Evolutionary conservation across 2,113 vertebrate species (phyloP).

Genomic region (Cromileptes altivelis): DNA sequence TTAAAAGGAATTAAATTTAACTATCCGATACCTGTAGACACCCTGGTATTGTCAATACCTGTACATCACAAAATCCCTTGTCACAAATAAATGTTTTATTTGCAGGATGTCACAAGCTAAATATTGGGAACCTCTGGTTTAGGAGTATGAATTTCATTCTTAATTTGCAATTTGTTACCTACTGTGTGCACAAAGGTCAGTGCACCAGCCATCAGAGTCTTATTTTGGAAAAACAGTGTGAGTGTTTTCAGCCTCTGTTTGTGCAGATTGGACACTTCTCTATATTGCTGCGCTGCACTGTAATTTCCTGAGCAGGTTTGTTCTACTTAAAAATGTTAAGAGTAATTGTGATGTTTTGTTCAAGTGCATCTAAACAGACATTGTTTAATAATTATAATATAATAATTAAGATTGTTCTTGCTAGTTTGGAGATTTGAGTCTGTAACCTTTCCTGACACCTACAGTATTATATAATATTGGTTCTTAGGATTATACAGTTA

Average conservation of each 20-base stretch:
- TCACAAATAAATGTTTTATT: too few relatives aligned
- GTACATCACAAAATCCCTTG: too few relatives aligned
- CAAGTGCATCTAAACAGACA: not conserved
- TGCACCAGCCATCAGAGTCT: not conserved
- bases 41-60: too few relatives aligned
- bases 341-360: not conserved
- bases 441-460: not conserved
- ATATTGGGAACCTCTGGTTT: too few relatives aligned
- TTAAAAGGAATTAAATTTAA: too few relatives aligned
- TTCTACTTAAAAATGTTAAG: not conserved
- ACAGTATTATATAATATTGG: not conserved
- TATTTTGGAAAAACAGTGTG: not conserved
- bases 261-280: not conserved
- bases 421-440: not conserved
- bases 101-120: too few relatives aligned
- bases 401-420: too few relatives aligned
- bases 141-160: not conserved
- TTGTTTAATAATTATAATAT: too few relatives aligned
- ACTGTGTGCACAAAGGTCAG: not conserved
- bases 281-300: not conserved
- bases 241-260: not conserved
- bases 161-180: not conserved
- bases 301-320: not conserved
- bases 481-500: not conserved
- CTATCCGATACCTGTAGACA: too few relatives aligned